phyloP scores from a whole-genome alignment of 2,888 invertebrate genomes.

The Morinoia aosen region DNA sequence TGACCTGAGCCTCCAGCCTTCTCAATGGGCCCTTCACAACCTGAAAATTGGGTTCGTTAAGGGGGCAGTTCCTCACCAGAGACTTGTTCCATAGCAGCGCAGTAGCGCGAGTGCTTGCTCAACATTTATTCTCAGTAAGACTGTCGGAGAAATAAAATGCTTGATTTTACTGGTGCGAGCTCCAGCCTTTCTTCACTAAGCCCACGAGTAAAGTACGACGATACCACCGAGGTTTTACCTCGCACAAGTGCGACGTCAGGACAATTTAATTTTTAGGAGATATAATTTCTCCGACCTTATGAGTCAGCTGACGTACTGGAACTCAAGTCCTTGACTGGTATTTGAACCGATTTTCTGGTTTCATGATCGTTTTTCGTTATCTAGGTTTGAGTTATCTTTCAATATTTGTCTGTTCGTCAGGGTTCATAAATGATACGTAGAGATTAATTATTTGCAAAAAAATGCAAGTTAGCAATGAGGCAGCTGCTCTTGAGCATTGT shows the following conservation, averaged over 20 bases:
- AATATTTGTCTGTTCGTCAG: no score
- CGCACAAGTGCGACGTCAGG: neutral
- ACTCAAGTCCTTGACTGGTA: neutral
- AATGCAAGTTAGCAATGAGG: neutral
- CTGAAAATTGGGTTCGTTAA: constrained; percentile 36
- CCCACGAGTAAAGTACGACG: neutral
- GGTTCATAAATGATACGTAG: no score
- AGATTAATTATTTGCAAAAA: neutral
- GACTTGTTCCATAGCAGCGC: neutral
- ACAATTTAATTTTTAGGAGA: neutral
- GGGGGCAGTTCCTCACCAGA: constrained; percentile 6
- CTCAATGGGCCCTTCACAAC: constrained; percentile 33
- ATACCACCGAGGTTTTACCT: no score
- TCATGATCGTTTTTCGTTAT: no score
- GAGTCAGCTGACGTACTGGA: neutral
- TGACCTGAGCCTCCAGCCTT: constrained; percentile 7
- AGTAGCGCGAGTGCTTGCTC: neutral
- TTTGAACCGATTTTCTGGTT: neutral
- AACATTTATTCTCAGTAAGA: neutral
- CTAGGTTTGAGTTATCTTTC: no score
- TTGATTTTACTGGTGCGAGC: neutral
- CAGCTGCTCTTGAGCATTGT: neutral
- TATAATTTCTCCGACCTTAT: no score
- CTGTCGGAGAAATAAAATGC: neutral
- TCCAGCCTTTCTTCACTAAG: neutral